Base-by-base conservation (phyloP, 2,113 vertebrate species). In the Tetrax tetrax region DNA sequence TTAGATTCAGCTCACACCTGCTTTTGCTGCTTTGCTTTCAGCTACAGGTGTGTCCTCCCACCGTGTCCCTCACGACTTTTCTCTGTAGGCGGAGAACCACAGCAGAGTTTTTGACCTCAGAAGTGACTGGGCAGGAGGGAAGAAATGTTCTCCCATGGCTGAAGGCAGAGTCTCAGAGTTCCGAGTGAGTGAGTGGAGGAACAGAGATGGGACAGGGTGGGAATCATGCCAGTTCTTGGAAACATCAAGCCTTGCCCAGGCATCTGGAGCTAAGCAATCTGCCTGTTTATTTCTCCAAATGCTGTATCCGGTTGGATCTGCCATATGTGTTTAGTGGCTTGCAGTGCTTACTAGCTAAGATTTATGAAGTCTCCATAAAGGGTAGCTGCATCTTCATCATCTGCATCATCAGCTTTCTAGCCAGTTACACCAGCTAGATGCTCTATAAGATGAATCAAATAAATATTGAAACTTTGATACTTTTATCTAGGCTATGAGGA, bases 31-130 rank as follows among this genome's bases (percentile, higher is more conserved):
- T 82, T 85, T 69, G 7, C 15, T 31, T 86, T 72, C 50, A 41
- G 47, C 28, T 80, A 12, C 20, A 54, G 19, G 12, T 48, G 25
- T 16, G 7, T 37, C 25, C 35, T 78, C n/a, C 28, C 21, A 31
- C 50, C 0, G 0, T 4, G 3, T 4, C 31, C 24, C 15, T 71
- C 24, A 15, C 24, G 41, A 3, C 14, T 87, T n/a, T 68, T 20
- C 33, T 43, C n/a, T 66, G 23, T 4, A 57, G 37, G 9, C 48
- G 37, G 29, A 70, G 37, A 72, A 12, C 11, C 7, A 3, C 4
- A 16, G 37, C 45, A 83, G 63, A 95, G 41, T 10, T 57, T 11
- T 87, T 72, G 48, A 51, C 12, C 12, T 23, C 21, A 38, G 33
- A 53, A 53, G 45, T 2, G 28, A 10, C 6, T 47, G 43, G 16